Conservation (phyloP, 2,888 invertebrate genomes). For the Coelopa pilipes region DNA sequence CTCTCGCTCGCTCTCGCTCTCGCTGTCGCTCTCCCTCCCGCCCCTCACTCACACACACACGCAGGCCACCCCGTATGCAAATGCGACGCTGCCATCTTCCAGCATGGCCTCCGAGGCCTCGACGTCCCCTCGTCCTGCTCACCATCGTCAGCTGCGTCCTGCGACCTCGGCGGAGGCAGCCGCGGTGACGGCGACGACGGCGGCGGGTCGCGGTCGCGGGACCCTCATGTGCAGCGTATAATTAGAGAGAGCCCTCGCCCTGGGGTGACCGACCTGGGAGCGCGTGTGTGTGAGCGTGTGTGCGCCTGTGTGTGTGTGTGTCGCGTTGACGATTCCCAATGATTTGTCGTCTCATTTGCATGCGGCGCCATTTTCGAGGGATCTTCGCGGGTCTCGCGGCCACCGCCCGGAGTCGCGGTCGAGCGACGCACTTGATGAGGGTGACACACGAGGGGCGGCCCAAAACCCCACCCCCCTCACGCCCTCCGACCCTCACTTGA, state of each 20-base stretch:
- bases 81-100: slow-evolving; percentile 49
- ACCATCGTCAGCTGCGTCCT: slow-evolving; percentile 56
- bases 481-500: neutral
- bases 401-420: slow-evolving; percentile 26
- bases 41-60: neutral
- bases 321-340: slow-evolving; percentile 61
- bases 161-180: neutral
- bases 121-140: too few relatives aligned
- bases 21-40: too few relatives aligned
- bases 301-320: slow-evolving; percentile 40
- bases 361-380: slow-evolving; percentile 53
- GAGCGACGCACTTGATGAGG: slow-evolving; percentile 40
- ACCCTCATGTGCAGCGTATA: slow-evolving; percentile 38
- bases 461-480: neutral
- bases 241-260: slow-evolving; percentile 22
- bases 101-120: neutral
- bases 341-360: slow-evolving; percentile 61
- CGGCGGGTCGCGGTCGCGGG: neutral
- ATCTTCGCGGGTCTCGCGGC: too few relatives aligned
- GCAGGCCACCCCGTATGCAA: slow-evolving; percentile 34
- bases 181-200: neutral
- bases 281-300: slow-evolving; percentile 18
- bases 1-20: neutral
- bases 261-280: slow-evolving; percentile 6
- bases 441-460: slow-evolving; percentile 11